Evolutionary conservation across 2,797 vertebrate species (phyloP).

Genomic region (Poecilia picta): DNA sequence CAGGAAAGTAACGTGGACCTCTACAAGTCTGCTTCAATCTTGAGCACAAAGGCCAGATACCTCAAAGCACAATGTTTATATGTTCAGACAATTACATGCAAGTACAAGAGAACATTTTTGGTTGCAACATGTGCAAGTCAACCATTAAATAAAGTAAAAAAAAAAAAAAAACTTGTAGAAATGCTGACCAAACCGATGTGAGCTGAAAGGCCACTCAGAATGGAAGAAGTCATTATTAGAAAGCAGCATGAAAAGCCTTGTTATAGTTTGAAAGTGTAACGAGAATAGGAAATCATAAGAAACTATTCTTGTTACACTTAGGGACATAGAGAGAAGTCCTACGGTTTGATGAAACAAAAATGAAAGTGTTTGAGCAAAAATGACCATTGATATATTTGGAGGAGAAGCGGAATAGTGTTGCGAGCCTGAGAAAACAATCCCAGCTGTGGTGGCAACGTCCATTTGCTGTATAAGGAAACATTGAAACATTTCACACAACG

Average conservation of each 20-base stretch:
- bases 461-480: neutral
- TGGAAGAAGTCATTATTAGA: neutral
- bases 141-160: no score
- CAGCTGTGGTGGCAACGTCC: neutral
- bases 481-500: neutral
- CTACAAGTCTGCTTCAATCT: neutral
- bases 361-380: neutral
- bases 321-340: neutral
- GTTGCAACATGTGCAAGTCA: neutral
- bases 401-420: neutral
- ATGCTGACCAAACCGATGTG: neutral
- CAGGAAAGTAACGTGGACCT: neutral
- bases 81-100: neutral
- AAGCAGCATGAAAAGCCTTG: neutral
- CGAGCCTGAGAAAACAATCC: neutral
- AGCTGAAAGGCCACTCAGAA: neutral
- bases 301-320: no score
- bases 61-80: neutral
- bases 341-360: neutral
- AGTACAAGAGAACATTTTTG: neutral
- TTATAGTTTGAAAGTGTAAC: neutral
- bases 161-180: neutral
- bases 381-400: neutral
- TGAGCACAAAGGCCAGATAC: neutral
- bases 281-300: no score